Conservation (phyloP, 2,113 vertebrate genomes). For the Apodemus speciosus region DNA sequence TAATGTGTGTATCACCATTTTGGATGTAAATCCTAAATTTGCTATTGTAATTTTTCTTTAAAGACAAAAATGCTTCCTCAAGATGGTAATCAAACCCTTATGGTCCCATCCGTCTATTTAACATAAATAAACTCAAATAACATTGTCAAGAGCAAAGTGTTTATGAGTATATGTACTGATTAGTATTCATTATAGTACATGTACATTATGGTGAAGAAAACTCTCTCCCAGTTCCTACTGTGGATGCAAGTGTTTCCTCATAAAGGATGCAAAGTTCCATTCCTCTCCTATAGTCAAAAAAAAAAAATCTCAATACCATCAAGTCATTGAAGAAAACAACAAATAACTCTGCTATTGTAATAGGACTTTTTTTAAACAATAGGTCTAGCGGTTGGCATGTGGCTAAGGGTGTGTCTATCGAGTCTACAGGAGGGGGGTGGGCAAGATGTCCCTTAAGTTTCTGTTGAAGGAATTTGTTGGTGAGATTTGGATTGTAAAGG, state of each 20-base stretch:
- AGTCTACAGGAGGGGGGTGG: slow-evolving; percentile 88
- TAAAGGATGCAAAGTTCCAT: slow-evolving; percentile 84
- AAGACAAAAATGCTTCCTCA: slow-evolving; percentile 29
- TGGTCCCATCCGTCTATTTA: slow-evolving; percentile 68
- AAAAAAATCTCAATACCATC: slow-evolving; percentile 80
- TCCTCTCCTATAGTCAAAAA: slow-evolving; percentile 70
- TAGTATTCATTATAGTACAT: slow-evolving; percentile 14
- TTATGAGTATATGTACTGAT: slow-evolving; percentile 50
- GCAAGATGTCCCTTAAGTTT: slow-evolving; percentile 86
- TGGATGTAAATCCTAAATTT: background rate
- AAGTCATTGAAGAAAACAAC: slow-evolving; percentile 88
- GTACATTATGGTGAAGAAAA: slow-evolving; percentile 64
- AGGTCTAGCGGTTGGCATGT: slow-evolving; percentile 95
- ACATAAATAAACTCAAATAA: slow-evolving; percentile 56
- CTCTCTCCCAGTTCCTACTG: slow-evolving; percentile 70
- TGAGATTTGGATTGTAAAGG: slow-evolving; percentile 94
- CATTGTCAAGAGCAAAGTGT: slow-evolving; percentile 55
- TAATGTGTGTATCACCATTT: background rate
- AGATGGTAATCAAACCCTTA: slow-evolving; percentile 69
- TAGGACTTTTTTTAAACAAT: slow-evolving; percentile 89
- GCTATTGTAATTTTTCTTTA: slow-evolving; percentile 36
- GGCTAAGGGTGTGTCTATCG: slow-evolving; percentile 82
- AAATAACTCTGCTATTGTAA: slow-evolving; percentile 93
- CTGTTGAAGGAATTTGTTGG: slow-evolving; percentile 87
- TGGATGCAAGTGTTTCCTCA: slow-evolving; percentile 74